phyloP scores from a whole-genome alignment of 1,140 invertebrate species.

The Pissodes strobi region DNA sequence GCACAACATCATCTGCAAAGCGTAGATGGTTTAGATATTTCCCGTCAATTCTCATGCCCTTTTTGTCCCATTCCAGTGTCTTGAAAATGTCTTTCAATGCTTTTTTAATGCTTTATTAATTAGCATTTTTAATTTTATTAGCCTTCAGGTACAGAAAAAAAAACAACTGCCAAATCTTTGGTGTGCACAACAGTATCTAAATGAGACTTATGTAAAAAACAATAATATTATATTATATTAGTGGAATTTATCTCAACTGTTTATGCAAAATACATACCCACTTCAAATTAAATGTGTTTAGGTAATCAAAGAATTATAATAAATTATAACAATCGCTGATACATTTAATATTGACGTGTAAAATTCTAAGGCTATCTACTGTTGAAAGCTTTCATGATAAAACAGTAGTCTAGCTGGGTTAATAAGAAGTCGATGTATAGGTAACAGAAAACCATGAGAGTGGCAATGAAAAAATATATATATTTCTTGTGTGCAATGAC shows the following conservation, averaged over 20 bases:
- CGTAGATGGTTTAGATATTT: too few relatives aligned
- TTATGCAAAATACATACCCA: not conserved
- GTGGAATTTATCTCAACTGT: not conserved
- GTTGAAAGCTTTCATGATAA: slow-evolving; percentile 3
- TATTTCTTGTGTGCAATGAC: not conserved
- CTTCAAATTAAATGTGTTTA: not conserved
- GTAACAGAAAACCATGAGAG: not conserved
- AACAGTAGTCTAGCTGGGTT: not conserved
- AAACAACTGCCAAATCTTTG: too few relatives aligned
- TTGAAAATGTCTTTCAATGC: too few relatives aligned
- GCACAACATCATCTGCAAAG: too few relatives aligned
- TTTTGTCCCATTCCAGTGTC: too few relatives aligned
- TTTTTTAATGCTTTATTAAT: too few relatives aligned
- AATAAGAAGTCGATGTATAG: not conserved
- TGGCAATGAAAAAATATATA: not conserved
- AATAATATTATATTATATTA: too few relatives aligned
- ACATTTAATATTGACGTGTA: not conserved
- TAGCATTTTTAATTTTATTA: too few relatives aligned
- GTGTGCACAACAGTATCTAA: too few relatives aligned
- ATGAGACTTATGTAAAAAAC: too few relatives aligned
- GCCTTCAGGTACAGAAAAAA: too few relatives aligned
- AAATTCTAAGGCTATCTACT: slow-evolving; percentile 9
- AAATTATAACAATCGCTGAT: slow-evolving; percentile 22
- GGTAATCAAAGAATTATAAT: slow-evolving; percentile 1
- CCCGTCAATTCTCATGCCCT: too few relatives aligned